phyloP scores from a whole-genome alignment of 2,113 vertebrate genomes.

The Micronycteris hirsuta region DNA sequence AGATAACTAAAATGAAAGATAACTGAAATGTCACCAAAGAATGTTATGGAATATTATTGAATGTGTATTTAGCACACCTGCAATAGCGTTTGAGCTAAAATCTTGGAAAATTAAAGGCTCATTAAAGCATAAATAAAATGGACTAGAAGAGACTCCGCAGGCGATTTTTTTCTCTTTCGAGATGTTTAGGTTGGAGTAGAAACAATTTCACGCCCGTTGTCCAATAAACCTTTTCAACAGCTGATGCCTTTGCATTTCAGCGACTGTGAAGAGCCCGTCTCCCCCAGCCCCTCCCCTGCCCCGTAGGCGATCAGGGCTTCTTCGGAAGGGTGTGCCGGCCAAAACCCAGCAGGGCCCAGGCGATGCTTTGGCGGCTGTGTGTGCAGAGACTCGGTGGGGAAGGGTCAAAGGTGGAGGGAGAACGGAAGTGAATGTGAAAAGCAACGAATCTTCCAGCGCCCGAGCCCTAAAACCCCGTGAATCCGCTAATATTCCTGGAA shows the following conservation, averaged over 20 bases:
- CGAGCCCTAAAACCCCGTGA: not conserved
- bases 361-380: not conserved
- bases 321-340: not conserved
- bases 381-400: not conserved
- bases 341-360: not conserved
- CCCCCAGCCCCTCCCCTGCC: too few relatives aligned
- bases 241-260: slow-evolving; percentile 12
- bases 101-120: slow-evolving; percentile 12
- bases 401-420: slow-evolving; percentile 7
- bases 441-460: not conserved
- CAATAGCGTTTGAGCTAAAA: not conserved
- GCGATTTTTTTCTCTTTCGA: not conserved
- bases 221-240: slow-evolving; percentile 49
- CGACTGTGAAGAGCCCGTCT: not conserved
- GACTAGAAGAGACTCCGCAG: slow-evolving; percentile 3
- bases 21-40: not conserved
- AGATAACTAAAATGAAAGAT: not conserved
- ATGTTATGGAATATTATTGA: not conserved
- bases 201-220: slow-evolving; percentile 1
- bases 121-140: slow-evolving; percentile 26
- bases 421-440: not conserved
- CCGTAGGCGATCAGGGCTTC: not conserved
- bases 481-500: not conserved
- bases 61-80: not conserved
- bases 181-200: slow-evolving; percentile 52